Evolutionary conservation across 2,113 vertebrate genomes (phyloP).

Genomic region (Tamias sibiricus): DNA sequence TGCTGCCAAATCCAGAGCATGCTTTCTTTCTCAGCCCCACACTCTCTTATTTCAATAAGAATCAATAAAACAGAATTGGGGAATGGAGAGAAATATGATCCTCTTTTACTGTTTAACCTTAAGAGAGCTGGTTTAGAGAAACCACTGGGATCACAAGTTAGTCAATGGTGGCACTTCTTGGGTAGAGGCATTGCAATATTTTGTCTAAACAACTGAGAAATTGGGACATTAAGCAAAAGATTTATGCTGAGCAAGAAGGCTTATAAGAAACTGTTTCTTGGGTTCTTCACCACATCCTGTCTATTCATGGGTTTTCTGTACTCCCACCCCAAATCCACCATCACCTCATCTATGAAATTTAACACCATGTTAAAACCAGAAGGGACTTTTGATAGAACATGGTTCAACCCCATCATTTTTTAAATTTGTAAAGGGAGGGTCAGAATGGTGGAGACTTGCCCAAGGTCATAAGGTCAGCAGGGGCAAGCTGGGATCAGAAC

Average conservation of each 20-base stretch:
- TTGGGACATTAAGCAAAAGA: background rate
- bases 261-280: conserved; percentile 18
- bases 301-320: conserved; percentile 39
- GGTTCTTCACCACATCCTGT: conserved; percentile 58
- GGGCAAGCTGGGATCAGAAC: conserved; percentile 1
- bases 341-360: conserved; percentile 69
- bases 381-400: conserved; percentile 10
- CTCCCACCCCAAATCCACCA: conserved; percentile 51
- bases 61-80: conserved; percentile 37
- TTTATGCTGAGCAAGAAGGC: conserved; percentile 10
- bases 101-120: conserved; percentile 38
- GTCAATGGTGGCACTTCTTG: conserved; percentile 23
- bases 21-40: conserved; percentile 32
- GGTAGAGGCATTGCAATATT: background rate
- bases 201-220: conserved; percentile 20
- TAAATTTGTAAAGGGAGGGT: background rate
- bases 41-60: conserved; percentile 40
- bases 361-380: conserved; percentile 63
- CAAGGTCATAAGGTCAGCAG: background rate
- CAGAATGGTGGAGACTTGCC: conserved; percentile 26
- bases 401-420: conserved; percentile 29
- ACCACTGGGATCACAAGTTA: background rate
- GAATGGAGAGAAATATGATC: conserved; percentile 20
- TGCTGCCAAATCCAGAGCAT: conserved; percentile 24
- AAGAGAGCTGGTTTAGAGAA: conserved; percentile 27